Evolutionary conservation across 2,888 invertebrate genomes (phyloP).

Genomic region (Mactromeris polynyma): DNA sequence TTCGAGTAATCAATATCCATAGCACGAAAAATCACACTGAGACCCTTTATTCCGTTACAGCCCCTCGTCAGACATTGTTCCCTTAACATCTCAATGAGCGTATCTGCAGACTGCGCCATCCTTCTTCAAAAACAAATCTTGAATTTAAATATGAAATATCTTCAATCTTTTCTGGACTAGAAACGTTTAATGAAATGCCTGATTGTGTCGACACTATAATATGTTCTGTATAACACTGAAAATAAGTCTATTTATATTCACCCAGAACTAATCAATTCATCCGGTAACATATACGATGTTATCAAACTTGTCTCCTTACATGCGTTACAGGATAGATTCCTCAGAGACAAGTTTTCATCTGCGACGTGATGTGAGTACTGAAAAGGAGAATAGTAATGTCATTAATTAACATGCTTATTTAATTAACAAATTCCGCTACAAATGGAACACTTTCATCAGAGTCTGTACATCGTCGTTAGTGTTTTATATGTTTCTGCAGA

Average conservation of each 20-base stretch:
- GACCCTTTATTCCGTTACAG: constrained; percentile 76
- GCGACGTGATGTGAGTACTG: neutral
- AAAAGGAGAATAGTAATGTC: neutral
- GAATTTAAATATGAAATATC: neutral
- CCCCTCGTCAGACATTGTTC: constrained; percentile 72
- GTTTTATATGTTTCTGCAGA: no score
- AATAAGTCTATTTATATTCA: neutral
- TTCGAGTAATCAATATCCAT: constrained; percentile 81
- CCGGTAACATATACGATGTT: neutral
- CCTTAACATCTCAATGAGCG: constrained; percentile 71
- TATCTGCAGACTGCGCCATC: constrained; percentile 38
- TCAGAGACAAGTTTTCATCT: neutral
- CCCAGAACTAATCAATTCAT: neutral
- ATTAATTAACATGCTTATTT: neutral
- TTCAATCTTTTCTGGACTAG: neutral
- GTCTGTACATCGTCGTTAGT: no score
- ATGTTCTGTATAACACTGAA: neutral
- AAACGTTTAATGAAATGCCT: neutral
- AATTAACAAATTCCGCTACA: no score
- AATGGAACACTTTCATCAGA: no score
- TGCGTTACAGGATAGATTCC: neutral
- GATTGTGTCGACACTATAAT: neutral
- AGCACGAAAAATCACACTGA: constrained; percentile 76
- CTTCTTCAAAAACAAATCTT: neutral
- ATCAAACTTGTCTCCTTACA: neutral